phyloP scores from a whole-genome alignment of 1,140 invertebrate genomes.

The Cherax destructor region DNA sequence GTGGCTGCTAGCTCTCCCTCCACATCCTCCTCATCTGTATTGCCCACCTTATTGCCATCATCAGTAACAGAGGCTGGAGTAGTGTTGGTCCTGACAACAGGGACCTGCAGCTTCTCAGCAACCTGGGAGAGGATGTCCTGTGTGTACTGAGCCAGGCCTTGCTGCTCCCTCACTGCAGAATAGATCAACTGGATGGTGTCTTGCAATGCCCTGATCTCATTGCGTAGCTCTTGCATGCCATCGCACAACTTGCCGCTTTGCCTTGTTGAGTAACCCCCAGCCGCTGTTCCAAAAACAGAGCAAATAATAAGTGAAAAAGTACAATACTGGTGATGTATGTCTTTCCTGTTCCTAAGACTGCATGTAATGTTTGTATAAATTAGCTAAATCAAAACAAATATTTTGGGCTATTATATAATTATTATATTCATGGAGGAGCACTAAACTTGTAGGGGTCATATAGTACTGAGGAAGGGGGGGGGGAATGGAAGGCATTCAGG shows the following conservation, averaged over 20 bases:
- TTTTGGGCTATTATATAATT: too few relatives aligned
- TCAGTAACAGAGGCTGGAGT: not conserved
- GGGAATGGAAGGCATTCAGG: too few relatives aligned
- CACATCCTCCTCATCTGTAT: not conserved
- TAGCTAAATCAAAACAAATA: too few relatives aligned
- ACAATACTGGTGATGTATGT: not conserved
- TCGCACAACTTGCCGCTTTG: not conserved
- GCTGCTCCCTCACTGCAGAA: not conserved
- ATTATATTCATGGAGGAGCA: too few relatives aligned
- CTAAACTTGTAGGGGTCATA: too few relatives aligned
- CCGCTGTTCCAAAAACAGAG: not conserved
- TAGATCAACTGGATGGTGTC: not conserved
- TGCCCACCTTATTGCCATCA: not conserved
- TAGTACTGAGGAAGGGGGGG: too few relatives aligned
- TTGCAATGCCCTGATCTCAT: not conserved
- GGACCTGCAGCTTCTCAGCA: not conserved
- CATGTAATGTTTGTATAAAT: not conserved
- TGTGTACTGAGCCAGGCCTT: not conserved
- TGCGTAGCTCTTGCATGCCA: not conserved
- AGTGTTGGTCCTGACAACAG: not conserved
- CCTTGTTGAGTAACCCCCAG: not conserved
- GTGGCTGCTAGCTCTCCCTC: not conserved
- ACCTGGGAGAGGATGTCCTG: not conserved
- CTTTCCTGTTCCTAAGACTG: not conserved
- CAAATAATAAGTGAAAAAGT: not conserved